Base-by-base conservation (phyloP, 1,140 invertebrate species). In the Drosophila tsacasi region DNA sequence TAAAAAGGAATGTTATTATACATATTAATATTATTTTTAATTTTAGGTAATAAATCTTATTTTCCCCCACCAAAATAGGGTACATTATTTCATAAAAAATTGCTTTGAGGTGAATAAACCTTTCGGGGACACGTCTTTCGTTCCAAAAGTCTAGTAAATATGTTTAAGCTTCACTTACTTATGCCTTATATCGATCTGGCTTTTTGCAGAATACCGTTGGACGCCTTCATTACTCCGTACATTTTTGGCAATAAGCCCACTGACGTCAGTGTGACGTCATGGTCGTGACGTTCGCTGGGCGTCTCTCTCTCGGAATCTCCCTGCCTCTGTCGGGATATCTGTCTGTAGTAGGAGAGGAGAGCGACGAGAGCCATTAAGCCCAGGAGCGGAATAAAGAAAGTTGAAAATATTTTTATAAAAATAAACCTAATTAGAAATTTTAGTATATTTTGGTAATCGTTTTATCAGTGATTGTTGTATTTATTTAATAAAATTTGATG, bases 231-330 rank as follows among this genome's bases (percentile, higher is more conserved):
- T 42, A 19, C 46, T 44, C n/a, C 47, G 17, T 21, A 68, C 2
- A 15, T 39, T 76, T 78, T 79, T 79, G 75, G 76, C 75, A 72
- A 59, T 57, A 44, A 52, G 85, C 61, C 62, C 52, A 19, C 81
- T 90, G 82, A 89, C 84, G 84, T 89, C 84, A 89, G 63, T 44
- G 61, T 89, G 81, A 84, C 78, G 81, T 90, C 85, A 89, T 44
- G 46, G 86, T 67, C 58, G 27, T 89, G 85, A 89, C 85, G 85
- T 89, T 37, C 57, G 49, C 40, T 42, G 15, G 30, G 27, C 15
- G 13, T 21, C 59, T 55, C 35, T 49, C 27, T 50, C 25, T 42
- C 25, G 17, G 13, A 37, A 23, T 37, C 17, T 49, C 13, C 19
- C 21, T n/a, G 37, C 66, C n/a, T 68, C 46, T 58, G 39, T 37